Conservation (phyloP, 2,888 invertebrate species). For the Elmis aenea region DNA sequence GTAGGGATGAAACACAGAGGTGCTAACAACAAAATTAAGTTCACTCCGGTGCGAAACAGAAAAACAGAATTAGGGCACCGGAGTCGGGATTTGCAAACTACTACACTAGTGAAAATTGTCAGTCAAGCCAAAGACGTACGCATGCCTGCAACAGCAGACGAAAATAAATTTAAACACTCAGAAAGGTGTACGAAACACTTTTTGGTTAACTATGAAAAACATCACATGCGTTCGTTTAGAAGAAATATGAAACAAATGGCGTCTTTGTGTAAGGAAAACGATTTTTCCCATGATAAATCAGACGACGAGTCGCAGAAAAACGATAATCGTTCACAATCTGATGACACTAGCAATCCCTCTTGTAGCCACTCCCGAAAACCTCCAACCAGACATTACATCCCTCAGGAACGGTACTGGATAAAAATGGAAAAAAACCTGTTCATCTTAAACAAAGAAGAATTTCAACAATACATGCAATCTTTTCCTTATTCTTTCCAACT, state of each 20-base stretch:
- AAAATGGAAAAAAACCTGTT: constrained; percentile 27
- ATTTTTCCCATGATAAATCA: background rate
- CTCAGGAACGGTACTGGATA: constrained; percentile 37
- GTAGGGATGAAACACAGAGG: constrained; percentile 30
- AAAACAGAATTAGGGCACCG: background rate
- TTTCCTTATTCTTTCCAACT: constrained; percentile 33
- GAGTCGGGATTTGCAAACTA: background rate
- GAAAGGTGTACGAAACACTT: background rate
- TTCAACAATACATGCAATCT: constrained; percentile 26
- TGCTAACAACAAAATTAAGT: constrained; percentile 6
- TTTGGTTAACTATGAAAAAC: constrained; percentile 1
- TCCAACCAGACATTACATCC: constrained; percentile 29
- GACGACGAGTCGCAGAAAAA: background rate
- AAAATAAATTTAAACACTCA: constrained; percentile 4
- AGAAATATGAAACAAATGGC: constrained; percentile 2
- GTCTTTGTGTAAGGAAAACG: background rate
- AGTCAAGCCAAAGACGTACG: background rate
- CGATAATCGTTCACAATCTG: constrained; percentile 1
- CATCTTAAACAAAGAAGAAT: constrained; percentile 23
- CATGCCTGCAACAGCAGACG: constrained; percentile 7
- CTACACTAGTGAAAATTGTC: background rate
- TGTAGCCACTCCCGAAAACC: background rate
- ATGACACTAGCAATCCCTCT: background rate
- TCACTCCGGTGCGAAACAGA: background rate
- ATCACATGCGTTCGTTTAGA: background rate